Base-by-base conservation (phyloP, 2,113 vertebrate genomes). In the Burhinus bistriatus region DNA sequence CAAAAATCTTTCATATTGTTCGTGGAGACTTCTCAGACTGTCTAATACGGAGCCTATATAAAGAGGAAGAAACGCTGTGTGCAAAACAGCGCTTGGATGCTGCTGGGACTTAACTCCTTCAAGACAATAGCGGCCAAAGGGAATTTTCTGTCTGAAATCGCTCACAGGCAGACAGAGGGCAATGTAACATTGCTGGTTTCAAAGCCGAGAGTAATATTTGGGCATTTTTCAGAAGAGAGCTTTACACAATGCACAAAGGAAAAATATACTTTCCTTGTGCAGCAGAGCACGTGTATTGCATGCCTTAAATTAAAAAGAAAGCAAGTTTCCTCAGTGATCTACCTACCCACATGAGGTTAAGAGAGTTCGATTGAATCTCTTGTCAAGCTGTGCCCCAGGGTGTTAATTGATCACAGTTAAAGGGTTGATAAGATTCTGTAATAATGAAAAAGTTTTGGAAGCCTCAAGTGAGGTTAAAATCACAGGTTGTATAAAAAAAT, bases 81-180 rank as follows among this genome's bases (percentile, higher is more conserved):
- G 82, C 82, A 75, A n/a, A 90, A 38, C 54, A 92, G 73, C 91
- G 36, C 84, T 23, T 9, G 83, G 95, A 91, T 93, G 87, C 85
- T 93, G 68, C 59, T 81, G 83, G 71, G n/a, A 64, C 47, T 96
- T 97, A 96, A 97, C 96, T 94, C 94, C 90, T 97, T 97, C 89
- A 22, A 54, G 84, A 77, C 95, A 93, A 73, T 38, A 61, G 75
- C 13, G 16, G 22, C 81, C 2, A 0, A 69, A 34, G 90, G 62
- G 66, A 85, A 87, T 94, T 95, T 95, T 87, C 73, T 1, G 20
- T 68, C 75, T 30, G 62, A 55, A 66, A 77, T 77, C 0, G 0
- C 84, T 87, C 54, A 4, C 54, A 95, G 81, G 78, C 93, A 93
- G 85, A 32, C 66, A 91, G 95, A 97, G 93, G 89, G 78, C 94